phyloP scores from a whole-genome alignment of 2,797 vertebrate species.

The Coracias cyanogaster region DNA sequence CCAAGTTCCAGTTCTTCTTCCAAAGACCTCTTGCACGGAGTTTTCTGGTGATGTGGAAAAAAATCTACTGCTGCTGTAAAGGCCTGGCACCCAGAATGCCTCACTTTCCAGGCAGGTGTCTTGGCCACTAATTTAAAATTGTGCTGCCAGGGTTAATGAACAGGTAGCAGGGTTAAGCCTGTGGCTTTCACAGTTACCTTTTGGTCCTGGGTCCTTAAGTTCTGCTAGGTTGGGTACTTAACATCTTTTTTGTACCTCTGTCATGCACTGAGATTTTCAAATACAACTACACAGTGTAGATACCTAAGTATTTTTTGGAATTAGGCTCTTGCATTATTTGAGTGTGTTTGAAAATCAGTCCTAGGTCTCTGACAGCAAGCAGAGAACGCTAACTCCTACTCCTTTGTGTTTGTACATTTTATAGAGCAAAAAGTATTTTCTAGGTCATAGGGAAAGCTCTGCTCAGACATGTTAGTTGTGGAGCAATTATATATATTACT shows the following conservation, averaged over 20 bases:
- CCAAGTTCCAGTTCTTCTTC: neutral
- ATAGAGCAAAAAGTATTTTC: neutral
- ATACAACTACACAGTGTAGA: neutral
- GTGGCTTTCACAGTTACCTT: neutral
- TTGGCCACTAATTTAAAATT: neutral
- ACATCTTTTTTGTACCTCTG: neutral
- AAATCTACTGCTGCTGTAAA: neutral
- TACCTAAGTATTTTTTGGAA: neutral
- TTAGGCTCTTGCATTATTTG: neutral
- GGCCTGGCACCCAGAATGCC: rapidly evolving
- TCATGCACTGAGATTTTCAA: neutral
- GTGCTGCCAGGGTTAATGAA: neutral
- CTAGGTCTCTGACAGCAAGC: neutral
- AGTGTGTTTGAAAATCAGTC: neutral
- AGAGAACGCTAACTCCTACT: neutral
- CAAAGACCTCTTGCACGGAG: neutral
- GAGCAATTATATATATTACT: neutral
- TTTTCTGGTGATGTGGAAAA: neutral
- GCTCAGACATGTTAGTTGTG: neutral
- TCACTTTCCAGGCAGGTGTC: neutral
- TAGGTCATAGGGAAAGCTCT: neutral
- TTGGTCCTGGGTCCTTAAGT: neutral
- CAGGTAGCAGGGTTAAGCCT: neutral
- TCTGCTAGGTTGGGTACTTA: neutral
- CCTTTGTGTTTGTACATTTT: neutral